These are phyloP conservation scores for Drosophila meridionalis DNA, from an alignment of 2,888 invertebrate genomes.

Conservation along the genomic window DNA sequence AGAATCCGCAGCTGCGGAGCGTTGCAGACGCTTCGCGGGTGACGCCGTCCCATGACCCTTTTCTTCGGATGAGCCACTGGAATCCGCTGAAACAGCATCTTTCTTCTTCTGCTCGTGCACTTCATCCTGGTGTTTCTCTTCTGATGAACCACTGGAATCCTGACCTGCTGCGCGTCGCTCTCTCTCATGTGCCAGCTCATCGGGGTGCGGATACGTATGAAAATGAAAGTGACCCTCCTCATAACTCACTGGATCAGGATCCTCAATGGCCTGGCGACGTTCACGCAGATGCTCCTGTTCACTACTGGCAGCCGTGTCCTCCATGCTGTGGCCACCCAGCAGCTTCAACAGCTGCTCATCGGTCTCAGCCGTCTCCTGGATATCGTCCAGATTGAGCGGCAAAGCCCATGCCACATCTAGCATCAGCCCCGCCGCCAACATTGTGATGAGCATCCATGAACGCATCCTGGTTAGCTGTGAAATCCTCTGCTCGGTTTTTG, in stretches of 20 bases:
- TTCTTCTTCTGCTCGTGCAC: too few species aligned
- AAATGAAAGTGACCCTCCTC: not conserved
- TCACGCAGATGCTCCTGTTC: slow-evolving; percentile 3
- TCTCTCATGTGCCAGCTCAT: slow-evolving; percentile 26
- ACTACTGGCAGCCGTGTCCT: slow-evolving; percentile 6
- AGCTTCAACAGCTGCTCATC: slow-evolving; percentile 1
- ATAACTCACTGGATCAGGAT: slow-evolving; percentile 17
- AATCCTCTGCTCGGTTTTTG: slow-evolving; percentile 7
- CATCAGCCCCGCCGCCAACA: slow-evolving; percentile 25
- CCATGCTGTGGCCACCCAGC: slow-evolving; percentile 18
- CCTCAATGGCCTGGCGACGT: slow-evolving; percentile 17
- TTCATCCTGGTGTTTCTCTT: slow-evolving; percentile 1
- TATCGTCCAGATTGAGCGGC: slow-evolving; percentile 20
- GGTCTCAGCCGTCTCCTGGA: slow-evolving; percentile 1
- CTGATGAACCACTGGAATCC: slow-evolving; percentile 11
- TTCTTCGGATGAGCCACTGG: not conserved
- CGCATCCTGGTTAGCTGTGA: slow-evolving; percentile 23
- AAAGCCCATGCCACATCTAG: slow-evolving; percentile 11
- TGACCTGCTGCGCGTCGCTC: not conserved
- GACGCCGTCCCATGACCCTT: not conserved
- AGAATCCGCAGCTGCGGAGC: not conserved
- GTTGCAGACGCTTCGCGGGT: not conserved
- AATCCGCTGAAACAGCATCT: not conserved
- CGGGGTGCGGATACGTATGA: not conserved
- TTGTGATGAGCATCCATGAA: slow-evolving; percentile 14